Evolutionary conservation across 1,140 invertebrate genomes (phyloP).

Genomic region (Lethocerus indicus): DNA sequence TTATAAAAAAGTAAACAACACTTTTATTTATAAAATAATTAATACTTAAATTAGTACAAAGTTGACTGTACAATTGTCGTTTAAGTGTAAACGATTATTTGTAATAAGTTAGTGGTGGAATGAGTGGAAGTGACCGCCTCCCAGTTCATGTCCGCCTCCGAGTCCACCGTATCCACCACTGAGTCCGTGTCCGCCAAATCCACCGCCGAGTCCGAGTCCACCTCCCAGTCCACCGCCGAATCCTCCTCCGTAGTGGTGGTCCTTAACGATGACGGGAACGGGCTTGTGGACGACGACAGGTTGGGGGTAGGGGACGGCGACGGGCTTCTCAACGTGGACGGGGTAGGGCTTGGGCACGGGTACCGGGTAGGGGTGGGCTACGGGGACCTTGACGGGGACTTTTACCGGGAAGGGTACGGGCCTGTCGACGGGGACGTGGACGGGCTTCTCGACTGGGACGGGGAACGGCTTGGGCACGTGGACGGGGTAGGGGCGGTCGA

Average conservation of each 20-base stretch:
- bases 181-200: neutral
- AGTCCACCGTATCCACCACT: too few species aligned
- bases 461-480: conserved; percentile 28
- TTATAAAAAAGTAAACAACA: too few species aligned
- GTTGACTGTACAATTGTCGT: too few species aligned
- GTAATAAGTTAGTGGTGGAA: too few species aligned
- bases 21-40: too few species aligned
- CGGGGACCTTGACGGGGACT: conserved; percentile 34
- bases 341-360: conserved; percentile 26
- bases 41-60: too few species aligned
- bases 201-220: too few species aligned
- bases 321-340: conserved; percentile 35
- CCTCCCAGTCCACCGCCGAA: neutral
- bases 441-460: conserved; percentile 33
- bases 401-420: conserved; percentile 28
- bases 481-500: conserved; percentile 41
- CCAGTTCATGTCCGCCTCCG: too few species aligned
- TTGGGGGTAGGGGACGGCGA: conserved; percentile 37
- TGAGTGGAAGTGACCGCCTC: too few species aligned
- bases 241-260: conserved; percentile 9
- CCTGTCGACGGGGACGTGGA: conserved; percentile 39
- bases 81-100: too few species aligned
- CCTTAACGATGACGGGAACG: conserved; percentile 39
- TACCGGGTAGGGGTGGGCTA: conserved; percentile 31
- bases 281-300: conserved; percentile 34